Conservation (phyloP, 2,888 invertebrate genomes). For the Orthosia gracilis region DNA sequence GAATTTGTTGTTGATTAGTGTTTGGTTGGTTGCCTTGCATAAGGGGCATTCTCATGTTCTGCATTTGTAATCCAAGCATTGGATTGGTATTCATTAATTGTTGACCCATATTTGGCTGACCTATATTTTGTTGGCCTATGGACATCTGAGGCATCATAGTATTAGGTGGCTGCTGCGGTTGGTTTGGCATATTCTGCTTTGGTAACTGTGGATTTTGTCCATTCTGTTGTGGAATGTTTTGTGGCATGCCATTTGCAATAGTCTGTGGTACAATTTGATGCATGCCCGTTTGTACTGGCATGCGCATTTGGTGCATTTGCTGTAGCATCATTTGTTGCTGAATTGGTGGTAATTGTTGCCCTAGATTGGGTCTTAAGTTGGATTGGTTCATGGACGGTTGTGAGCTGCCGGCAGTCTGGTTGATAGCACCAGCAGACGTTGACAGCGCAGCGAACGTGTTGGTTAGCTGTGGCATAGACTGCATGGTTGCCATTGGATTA, state of each 20-base stretch:
- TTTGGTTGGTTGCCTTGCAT: slow-evolving; percentile 80
- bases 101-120: slow-evolving; percentile 71
- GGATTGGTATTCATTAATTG: slow-evolving; percentile 81
- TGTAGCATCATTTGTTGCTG: slow-evolving; percentile 85
- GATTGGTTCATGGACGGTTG: slow-evolving; percentile 79
- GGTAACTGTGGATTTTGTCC: slow-evolving; percentile 74
- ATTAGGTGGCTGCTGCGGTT: slow-evolving; percentile 74
- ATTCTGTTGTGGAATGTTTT: slow-evolving; percentile 76
- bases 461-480: slow-evolving; percentile 83
- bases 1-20: slow-evolving; percentile 78
- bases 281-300: slow-evolving; percentile 81
- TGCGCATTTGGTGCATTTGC: slow-evolving; percentile 87
- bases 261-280: slow-evolving; percentile 80
- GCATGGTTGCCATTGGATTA: slow-evolving; percentile 80
- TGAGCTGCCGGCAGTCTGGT: slow-evolving; percentile 74
- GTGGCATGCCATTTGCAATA: slow-evolving; percentile 76
- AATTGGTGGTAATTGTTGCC: slow-evolving; percentile 80
- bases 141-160: slow-evolving; percentile 80
- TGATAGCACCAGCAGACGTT: slow-evolving; percentile 77
- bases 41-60: slow-evolving; percentile 85
- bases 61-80: slow-evolving; percentile 85
- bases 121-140: slow-evolving; percentile 78
- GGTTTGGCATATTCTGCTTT: slow-evolving; percentile 81
- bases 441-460: slow-evolving; percentile 79
- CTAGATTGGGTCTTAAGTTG: slow-evolving; percentile 78